phyloP scores from a whole-genome alignment of 2,888 invertebrate genomes.

The Apamea anceps region DNA sequence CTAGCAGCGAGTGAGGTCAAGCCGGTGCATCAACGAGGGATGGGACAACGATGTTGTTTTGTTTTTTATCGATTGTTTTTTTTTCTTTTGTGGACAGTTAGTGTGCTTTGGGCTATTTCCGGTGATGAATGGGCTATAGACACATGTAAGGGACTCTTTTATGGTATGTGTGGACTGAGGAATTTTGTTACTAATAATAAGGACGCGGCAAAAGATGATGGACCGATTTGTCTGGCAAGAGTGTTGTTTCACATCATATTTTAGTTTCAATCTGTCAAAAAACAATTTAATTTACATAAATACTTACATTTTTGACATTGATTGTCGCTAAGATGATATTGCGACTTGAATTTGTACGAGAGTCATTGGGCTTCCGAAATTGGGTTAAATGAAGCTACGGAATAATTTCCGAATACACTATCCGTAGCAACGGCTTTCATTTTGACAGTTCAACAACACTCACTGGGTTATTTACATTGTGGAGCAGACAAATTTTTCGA shows the following conservation, averaged over 20 bases:
- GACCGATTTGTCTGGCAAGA: not conserved
- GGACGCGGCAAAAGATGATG: not conserved
- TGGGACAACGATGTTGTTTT: conserved; percentile 55
- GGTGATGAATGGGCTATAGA: not conserved
- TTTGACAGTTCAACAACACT: no score
- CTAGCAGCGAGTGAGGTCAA: conserved; percentile 81
- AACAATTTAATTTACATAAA: not conserved
- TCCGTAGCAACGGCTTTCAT: no score
- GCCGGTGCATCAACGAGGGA: conserved; percentile 80
- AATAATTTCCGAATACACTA: no score
- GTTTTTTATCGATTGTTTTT: conserved; percentile 41
- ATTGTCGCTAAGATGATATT: not conserved
- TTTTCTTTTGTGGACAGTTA: not conserved
- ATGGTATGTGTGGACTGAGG: not conserved
- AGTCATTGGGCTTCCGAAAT: not conserved
- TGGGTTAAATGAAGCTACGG: no score
- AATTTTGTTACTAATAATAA: not conserved
- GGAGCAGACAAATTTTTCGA: no score
- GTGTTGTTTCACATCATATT: not conserved
- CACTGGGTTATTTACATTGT: no score
- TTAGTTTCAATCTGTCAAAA: not conserved
- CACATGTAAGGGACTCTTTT: not conserved
- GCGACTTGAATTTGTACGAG: not conserved
- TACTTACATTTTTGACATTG: not conserved
- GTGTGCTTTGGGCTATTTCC: not conserved